Conservation (phyloP, 2,888 invertebrate species). For the Sicus ferrugineus region DNA sequence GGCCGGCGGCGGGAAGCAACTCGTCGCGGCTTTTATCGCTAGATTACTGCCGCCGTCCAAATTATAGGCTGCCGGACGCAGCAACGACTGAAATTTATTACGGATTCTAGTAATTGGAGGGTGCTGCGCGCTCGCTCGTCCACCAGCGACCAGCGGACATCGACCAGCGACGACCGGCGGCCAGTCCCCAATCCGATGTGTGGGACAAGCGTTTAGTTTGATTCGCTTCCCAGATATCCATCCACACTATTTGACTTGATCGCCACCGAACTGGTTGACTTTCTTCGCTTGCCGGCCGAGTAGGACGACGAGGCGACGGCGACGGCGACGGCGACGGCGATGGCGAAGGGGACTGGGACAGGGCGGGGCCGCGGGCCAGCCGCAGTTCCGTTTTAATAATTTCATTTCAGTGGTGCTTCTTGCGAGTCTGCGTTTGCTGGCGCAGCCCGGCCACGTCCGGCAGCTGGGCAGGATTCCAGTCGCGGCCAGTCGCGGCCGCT, state of each 20-base stretch:
- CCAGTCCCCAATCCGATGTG: not conserved
- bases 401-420: not conserved
- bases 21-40: constrained; percentile 57
- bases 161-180: not conserved
- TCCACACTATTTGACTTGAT: not conserved
- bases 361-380: constrained; percentile 2
- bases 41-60: constrained; percentile 56
- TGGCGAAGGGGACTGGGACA: not conserved
- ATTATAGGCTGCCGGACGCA: constrained; percentile 51
- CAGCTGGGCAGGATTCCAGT: too few relatives aligned
- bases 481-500: too few relatives aligned
- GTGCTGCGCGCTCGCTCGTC: constrained; percentile 32
- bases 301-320: not conserved
- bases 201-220: constrained; percentile 29
- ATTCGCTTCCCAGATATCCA: not conserved
- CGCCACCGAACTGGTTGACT: constrained; percentile 3
- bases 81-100: constrained; percentile 46
- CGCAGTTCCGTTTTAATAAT: constrained; percentile 22
- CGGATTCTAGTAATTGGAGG: constrained; percentile 42
- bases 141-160: not conserved
- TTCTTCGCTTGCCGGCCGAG: not conserved
- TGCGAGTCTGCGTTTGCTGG: not conserved
- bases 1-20: constrained; percentile 33
- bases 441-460: too few relatives aligned
- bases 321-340: not conserved